A percentile compares a stretch with the other conserved stretches of the same genome.
These are phyloP conservation scores for Hemicordylus capensis DNA, from an alignment of 2,113 vertebrate species.

Conservation along the genomic window DNA sequence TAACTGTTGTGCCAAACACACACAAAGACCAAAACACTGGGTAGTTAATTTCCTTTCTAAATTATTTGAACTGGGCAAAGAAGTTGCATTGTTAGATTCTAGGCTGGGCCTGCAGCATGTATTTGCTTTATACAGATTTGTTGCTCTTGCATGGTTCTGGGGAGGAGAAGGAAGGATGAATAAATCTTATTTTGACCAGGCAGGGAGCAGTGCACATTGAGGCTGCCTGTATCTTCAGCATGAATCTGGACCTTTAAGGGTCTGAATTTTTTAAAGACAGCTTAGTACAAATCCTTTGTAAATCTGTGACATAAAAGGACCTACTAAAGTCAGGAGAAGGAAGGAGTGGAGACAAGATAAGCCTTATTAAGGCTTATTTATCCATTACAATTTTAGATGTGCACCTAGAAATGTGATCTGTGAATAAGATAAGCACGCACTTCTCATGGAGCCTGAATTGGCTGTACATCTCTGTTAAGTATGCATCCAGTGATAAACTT, in stretches of 20 bases:
- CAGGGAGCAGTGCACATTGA: not conserved
- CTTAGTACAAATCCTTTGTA: not conserved
- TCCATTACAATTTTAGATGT: not conserved
- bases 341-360: not conserved
- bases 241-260: not conserved
- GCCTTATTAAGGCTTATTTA: not conserved
- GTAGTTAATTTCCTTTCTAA: not conserved
- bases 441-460: not conserved
- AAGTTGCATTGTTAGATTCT: not conserved
- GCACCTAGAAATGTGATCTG: not conserved
- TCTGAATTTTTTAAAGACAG: not conserved
- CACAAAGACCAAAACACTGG: not conserved
- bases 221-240: not conserved
- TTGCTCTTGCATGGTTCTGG: not conserved
- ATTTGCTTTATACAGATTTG: not conserved
- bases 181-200: not conserved
- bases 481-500: not conserved
- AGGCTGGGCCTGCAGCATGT: not conserved
- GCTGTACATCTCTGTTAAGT: not conserved
- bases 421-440: not conserved
- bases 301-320: not conserved
- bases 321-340: not conserved
- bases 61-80: not conserved
- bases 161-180: not conserved
- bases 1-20: not conserved